phyloP scores from a whole-genome alignment of 2,888 invertebrate species.

The Rhabditoides inermis region DNA sequence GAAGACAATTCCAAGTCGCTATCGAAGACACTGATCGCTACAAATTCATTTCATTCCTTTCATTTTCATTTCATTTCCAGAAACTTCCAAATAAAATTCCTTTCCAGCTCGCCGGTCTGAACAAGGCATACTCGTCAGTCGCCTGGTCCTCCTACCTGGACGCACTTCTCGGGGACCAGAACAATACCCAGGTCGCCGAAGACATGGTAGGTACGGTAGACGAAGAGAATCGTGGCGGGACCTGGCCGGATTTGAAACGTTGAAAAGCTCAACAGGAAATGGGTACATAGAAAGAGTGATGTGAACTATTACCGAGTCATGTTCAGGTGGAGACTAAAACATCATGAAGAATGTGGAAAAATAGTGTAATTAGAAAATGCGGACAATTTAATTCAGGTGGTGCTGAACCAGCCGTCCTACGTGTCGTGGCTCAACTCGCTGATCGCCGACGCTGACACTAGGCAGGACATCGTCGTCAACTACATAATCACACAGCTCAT shows the following conservation, averaged over 20 bases:
- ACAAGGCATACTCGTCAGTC: slow-evolving; percentile 22
- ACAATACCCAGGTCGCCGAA: neutral
- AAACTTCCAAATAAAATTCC: no score
- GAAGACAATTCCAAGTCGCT: no score
- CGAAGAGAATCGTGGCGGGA: neutral
- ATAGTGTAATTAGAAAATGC: no score
- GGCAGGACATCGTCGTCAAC: slow-evolving; percentile 25
- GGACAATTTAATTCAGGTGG: slow-evolving; percentile 20
- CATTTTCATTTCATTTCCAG: no score
- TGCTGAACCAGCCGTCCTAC: slow-evolving; percentile 39
- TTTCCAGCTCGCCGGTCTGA: slow-evolving; percentile 16
- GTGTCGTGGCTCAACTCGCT: slow-evolving; percentile 38
- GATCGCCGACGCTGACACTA: slow-evolving; percentile 17
- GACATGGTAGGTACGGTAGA: slow-evolving; percentile 1
- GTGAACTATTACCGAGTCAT: no score
- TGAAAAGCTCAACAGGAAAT: no score
- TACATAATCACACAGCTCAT: slow-evolving; percentile 28
- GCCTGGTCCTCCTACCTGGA: slow-evolving; percentile 26
- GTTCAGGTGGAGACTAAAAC: no score
- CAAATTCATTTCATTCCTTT: no score
- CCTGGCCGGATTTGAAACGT: neutral
- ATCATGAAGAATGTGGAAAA: no score
- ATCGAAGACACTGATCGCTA: no score
- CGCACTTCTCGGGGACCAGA: slow-evolving; percentile 14
- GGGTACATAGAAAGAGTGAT: no score